Evolutionary conservation across 2,797 vertebrate genomes (phyloP).

Genomic region (Cheirogaleus major): DNA sequence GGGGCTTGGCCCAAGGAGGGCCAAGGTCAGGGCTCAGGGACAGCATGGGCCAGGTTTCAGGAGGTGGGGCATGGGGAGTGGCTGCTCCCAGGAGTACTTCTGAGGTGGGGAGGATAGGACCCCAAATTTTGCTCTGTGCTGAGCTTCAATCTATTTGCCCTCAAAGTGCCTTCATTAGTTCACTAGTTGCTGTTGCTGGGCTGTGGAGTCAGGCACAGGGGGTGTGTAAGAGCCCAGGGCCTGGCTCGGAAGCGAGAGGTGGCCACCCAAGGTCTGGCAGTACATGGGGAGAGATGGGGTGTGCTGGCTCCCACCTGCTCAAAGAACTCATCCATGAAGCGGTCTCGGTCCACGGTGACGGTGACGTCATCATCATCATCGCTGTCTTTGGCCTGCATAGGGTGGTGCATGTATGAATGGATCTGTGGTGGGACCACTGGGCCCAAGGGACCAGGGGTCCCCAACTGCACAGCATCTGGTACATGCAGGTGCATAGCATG

Average conservation of each 20-base stretch:
- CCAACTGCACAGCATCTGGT: neutral
- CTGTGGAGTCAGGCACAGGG: neutral
- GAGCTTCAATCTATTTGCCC: neutral
- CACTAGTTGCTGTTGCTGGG: neutral
- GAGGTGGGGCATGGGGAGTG: neutral
- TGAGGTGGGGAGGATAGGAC: neutral
- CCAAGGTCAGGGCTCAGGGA: neutral
- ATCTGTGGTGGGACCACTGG: neutral
- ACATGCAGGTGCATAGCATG: neutral
- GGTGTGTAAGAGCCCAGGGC: neutral
- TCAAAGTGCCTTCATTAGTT: neutral
- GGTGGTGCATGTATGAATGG: neutral
- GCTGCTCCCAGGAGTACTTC: neutral
- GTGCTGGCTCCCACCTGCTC: slow-evolving; percentile 91
- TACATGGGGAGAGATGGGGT: neutral
- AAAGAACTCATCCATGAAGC: slow-evolving; percentile 98
- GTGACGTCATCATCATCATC: slow-evolving; percentile 96
- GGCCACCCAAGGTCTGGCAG: accelerated
- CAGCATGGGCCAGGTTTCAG: neutral
- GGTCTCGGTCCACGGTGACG: slow-evolving; percentile 93
- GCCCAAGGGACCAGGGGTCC: neutral
- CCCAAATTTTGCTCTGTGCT: neutral
- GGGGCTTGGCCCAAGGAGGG: neutral
- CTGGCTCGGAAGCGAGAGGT: neutral
- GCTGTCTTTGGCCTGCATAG: slow-evolving; percentile 92